Evolutionary conservation across 2,888 invertebrate species (phyloP).

Genomic region (Siphlonurus alternatus): DNA sequence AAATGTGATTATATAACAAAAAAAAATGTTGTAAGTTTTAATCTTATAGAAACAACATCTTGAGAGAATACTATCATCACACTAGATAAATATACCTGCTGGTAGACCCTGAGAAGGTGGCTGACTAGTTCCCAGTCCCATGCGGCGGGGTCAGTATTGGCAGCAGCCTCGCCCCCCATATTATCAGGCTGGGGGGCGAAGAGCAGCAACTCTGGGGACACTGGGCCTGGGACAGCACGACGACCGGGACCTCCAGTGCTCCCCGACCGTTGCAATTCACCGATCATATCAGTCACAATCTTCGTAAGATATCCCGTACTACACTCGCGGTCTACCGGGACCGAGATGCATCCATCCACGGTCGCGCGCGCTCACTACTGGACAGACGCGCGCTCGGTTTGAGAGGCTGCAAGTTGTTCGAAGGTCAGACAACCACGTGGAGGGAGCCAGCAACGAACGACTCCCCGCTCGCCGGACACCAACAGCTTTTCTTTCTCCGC

Average conservation of each 20-base stretch:
- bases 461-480: not conserved
- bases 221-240: conserved; percentile 5
- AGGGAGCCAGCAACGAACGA: not conserved
- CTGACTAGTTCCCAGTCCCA: conserved; percentile 46
- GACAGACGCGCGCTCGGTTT: not conserved
- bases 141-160: conserved; percentile 35
- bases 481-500: too few relatives aligned
- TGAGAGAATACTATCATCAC: too few relatives aligned
- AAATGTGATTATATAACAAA: too few relatives aligned
- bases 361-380: not conserved
- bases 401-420: too few relatives aligned
- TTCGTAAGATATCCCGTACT: not conserved
- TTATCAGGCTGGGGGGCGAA: conserved; percentile 4
- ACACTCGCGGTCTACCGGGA: too few relatives aligned
- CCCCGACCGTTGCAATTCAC: not conserved
- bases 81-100: too few relatives aligned
- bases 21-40: too few relatives aligned
- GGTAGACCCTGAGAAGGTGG: conserved; percentile 43
- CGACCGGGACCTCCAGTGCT: not conserved
- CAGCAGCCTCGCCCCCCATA: conserved; percentile 22
- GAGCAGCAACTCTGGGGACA: conserved; percentile 8
- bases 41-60: too few relatives aligned
- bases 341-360: not conserved
- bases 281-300: not conserved
- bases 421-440: not conserved